Conservation (phyloP, 1,140 invertebrate genomes). For the Dryas iulia region DNA sequence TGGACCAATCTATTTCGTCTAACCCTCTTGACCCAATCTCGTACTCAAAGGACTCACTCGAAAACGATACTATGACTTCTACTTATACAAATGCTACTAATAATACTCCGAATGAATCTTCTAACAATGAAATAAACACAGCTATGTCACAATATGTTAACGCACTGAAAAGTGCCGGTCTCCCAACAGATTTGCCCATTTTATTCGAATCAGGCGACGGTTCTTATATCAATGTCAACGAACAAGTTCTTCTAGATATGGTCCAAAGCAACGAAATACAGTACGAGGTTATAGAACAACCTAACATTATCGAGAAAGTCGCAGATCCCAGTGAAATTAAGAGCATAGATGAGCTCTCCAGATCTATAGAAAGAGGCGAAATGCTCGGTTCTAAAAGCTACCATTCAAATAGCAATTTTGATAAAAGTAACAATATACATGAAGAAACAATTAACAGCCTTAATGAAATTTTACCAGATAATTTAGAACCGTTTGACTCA, state of each 20-base stretch:
- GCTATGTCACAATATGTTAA: conserved; percentile 79
- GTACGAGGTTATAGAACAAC: conserved; percentile 80
- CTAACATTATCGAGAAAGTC: conserved; percentile 74
- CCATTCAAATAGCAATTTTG: conserved; percentile 40
- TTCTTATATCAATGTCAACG: conserved; percentile 80
- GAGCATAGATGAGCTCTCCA: conserved; percentile 76
- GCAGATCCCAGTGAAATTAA: conserved; percentile 74
- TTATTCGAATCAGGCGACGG: conserved; percentile 81
- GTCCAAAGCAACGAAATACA: conserved; percentile 80
- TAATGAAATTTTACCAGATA: conserved; percentile 67
- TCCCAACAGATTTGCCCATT: conserved; percentile 80
- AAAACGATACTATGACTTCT: conserved; percentile 55
- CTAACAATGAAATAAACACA: conserved; percentile 48
- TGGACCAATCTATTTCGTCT: conserved; percentile 60
- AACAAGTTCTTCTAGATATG: conserved; percentile 80
- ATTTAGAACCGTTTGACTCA: conserved; percentile 63
- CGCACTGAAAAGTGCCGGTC: conserved; percentile 78
- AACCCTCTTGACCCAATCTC: conserved; percentile 57
- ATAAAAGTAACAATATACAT: conserved; percentile 46
- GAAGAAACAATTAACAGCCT: conserved; percentile 66
- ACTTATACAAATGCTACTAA: conserved; percentile 47
- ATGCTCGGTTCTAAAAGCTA: conserved; percentile 54
- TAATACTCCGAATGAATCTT: conserved; percentile 36
- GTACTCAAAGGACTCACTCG: conserved; percentile 52
- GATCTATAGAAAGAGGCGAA: conserved; percentile 72